Percentiles rank a stretch among this genome's conserved stretches.
phyloP scores from a whole-genome alignment of 1,140 invertebrate species.

The Aphaenogaster ashmeadi region DNA sequence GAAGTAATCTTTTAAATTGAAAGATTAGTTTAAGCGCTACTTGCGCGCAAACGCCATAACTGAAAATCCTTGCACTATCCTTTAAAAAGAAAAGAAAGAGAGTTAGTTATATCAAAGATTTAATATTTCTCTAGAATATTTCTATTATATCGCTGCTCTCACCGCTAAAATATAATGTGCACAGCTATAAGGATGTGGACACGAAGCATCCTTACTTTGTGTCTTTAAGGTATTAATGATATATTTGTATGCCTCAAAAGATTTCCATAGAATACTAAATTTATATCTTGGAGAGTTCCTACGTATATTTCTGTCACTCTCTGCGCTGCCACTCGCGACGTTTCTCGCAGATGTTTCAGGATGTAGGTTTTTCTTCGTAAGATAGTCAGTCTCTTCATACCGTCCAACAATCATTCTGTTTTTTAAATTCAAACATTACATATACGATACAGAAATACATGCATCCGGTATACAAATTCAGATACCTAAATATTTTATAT shows the following conservation, averaged over 20 bases:
- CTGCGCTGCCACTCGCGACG: neutral
- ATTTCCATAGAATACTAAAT: constrained; percentile 84
- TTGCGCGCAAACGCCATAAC: constrained; percentile 89
- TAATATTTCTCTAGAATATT: constrained; percentile 11
- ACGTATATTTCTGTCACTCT: constrained; percentile 43
- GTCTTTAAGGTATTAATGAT: constrained; percentile 87
- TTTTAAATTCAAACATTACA: constrained; percentile 45
- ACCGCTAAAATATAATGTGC: constrained; percentile 88
- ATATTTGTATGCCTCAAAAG: constrained; percentile 85
- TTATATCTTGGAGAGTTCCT: constrained; percentile 76
- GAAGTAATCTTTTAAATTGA: constrained; percentile 86
- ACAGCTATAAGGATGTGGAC: constrained; percentile 90
- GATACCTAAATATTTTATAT: constrained; percentile 89
- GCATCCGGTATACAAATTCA: neutral
- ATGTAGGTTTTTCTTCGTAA: constrained; percentile 66
- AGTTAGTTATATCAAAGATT: neutral
- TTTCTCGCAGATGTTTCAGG: constrained; percentile 58
- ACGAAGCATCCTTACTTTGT: constrained; percentile 87
- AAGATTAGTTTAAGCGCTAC: constrained; percentile 88
- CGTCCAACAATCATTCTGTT: constrained; percentile 89
- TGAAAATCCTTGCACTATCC: constrained; percentile 89
- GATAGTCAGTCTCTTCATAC: constrained; percentile 87
- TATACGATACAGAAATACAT: neutral
- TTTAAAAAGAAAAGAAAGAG: constrained; percentile 80
- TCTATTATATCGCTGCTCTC: constrained; percentile 66